Conservation (phyloP, 2,888 invertebrate species). For the Lysandra bellargus region DNA sequence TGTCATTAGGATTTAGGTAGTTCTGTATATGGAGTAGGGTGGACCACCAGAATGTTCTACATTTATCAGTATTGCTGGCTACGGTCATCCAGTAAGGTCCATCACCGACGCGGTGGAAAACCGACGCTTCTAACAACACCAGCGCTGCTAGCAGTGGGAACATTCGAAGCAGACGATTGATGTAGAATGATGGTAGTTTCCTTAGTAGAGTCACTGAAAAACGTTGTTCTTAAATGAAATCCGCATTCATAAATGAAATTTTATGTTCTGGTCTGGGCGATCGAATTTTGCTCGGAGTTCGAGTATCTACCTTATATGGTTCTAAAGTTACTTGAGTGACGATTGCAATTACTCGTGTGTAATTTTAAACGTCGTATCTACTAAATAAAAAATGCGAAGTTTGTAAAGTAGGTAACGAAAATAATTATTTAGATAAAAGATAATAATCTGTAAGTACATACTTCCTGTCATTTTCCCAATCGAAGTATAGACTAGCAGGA, state of each 20-base stretch:
- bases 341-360: too few species aligned
- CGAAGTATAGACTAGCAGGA: conserved; percentile 61
- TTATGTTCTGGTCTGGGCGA: too few species aligned
- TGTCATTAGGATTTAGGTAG: conserved; percentile 42
- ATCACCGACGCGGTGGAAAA: conserved; percentile 55
- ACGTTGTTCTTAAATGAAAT: not conserved
- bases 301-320: too few species aligned
- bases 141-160: conserved; percentile 57
- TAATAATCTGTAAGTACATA: conserved; percentile 44
- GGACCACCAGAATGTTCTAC: conserved; percentile 50
- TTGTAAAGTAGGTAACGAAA: too few species aligned
- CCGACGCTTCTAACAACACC: conserved; percentile 56
- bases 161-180: conserved; percentile 62
- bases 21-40: conserved; percentile 50
- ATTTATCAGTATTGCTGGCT: conserved; percentile 43
- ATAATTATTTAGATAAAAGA: not conserved
- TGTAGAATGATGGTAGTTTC: conserved; percentile 60
- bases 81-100: conserved; percentile 55
- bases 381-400: too few species aligned
- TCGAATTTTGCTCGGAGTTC: too few species aligned
- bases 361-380: too few species aligned
- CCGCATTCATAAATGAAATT: too few species aligned
- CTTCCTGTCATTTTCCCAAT: conserved; percentile 57
- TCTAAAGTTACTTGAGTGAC: too few species aligned
- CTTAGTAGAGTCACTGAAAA: conserved; percentile 55